Conservation (phyloP, 2,797 vertebrate genomes). For the Lindbergichthys nudifrons region DNA sequence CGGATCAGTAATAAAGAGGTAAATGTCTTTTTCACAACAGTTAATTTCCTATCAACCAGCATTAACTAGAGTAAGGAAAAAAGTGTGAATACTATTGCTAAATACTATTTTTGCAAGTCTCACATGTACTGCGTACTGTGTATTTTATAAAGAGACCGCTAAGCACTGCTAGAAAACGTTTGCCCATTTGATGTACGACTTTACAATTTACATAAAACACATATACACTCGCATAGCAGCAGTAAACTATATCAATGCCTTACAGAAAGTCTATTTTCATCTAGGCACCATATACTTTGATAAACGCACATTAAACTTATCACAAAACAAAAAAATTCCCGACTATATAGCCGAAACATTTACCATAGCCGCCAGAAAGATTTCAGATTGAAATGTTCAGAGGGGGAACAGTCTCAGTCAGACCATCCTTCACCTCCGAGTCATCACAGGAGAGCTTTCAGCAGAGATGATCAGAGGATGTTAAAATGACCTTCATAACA, state of each 20-base stretch:
- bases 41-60: conserved; percentile 73
- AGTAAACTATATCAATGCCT: conserved; percentile 50
- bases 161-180: conserved; percentile 69
- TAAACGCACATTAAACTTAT: conserved; percentile 29
- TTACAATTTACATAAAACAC: conserved; percentile 57
- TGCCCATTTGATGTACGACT: conserved; percentile 55
- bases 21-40: conserved; percentile 80
- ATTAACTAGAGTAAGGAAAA: conserved; percentile 74
- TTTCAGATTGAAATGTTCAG: conserved; percentile 38
- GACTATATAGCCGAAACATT: conserved; percentile 24
- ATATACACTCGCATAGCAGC: conserved; percentile 58
- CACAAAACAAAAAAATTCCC: conserved; percentile 26
- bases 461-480: conserved; percentile 26
- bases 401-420: conserved; percentile 19
- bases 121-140: conserved; percentile 60
- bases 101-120: conserved; percentile 79
- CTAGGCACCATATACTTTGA: conserved; percentile 72
- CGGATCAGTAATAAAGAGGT: conserved; percentile 74
- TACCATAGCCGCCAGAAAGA: conserved; percentile 40
- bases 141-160: conserved; percentile 73
- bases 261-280: conserved; percentile 57
- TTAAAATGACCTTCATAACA: conserved; percentile 24
- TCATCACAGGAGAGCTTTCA: conserved; percentile 40
- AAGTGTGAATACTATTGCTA: conserved; percentile 83
- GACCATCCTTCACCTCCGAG: conserved; percentile 7